Base-by-base conservation (phyloP, 1,140 invertebrate genomes). In the Philotrypesis tridentata region DNA sequence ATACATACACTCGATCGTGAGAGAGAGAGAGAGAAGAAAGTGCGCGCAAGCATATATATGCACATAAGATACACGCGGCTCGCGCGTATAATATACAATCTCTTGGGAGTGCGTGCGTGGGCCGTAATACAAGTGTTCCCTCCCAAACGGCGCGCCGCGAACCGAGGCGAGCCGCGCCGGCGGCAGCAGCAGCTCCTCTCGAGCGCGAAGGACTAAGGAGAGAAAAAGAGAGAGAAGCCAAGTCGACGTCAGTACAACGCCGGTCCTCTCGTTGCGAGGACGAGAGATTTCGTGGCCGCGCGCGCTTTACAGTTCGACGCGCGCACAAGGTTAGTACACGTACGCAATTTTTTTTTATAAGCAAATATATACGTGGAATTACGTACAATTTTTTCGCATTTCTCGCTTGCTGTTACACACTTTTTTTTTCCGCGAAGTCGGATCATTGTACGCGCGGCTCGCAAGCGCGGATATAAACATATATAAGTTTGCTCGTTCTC, bases 211-310 rank as follows among this genome's bases (percentile, higher is more conserved):
- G 83, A 81, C 73, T 61, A 40, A 48, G 29, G 48, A 31, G 72
- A 67, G 33, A 77, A 31, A n/a, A 11, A 43, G 37, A 77, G 60
- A 43, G 33, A 77, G 55, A 63, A 37, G 83, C 74, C 79, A 63
- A 63, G 84, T 70, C 75, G 83, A 83, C 84, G 88, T 85, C 87
- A 88, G 88, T 89, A 83, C 76, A 86, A 84, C 85, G 83, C 84
- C 83, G 88, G 82, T 87, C 84, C 87, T 89, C 86, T 76, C 80
- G 82, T 85, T 70, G 87, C 84, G 84, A 89, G 85, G 86, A 89
- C 87, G 86, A 83, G n/a, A n/a, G n/a, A n/a, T n/a, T n/a, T 77
- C 80, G 63, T 31, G 48, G 17, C n/a, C 4, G n/a, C n/a, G n/a
- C 48, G 48, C 48, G 4, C 48, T 55, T n/a, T 55, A 31, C 40